phyloP scores from a whole-genome alignment of 2,888 invertebrate species.

The Amiota minor region DNA sequence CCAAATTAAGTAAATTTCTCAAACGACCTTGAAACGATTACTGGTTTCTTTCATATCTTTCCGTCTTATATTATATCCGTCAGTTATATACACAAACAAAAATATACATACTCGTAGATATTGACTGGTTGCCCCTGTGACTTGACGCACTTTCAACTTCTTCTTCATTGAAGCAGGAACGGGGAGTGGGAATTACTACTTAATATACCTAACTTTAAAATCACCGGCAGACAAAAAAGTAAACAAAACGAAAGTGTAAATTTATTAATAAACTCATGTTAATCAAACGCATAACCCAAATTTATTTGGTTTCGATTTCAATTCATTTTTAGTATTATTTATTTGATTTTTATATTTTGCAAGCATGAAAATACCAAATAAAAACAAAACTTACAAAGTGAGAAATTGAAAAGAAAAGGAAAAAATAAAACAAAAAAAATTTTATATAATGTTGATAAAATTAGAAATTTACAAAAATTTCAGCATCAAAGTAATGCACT shows the following conservation, averaged over 20 bases:
- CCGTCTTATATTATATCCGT: not conserved
- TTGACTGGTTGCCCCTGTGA: slow-evolving; percentile 16
- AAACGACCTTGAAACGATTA: slow-evolving; percentile 64
- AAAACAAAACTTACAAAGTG: not conserved
- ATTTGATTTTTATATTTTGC: slow-evolving; percentile 8
- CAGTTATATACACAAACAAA: not conserved
- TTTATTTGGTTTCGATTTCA: not conserved
- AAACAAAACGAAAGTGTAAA: slow-evolving; percentile 17
- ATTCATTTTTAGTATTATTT: not conserved
- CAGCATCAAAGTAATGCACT: too few species aligned
- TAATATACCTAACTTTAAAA: too few species aligned
- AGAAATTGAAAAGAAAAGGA: not conserved
- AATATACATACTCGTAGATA: not conserved
- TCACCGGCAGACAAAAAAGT: not conserved
- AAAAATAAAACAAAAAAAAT: not conserved
- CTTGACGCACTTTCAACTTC: slow-evolving; percentile 4
- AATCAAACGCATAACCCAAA: slow-evolving; percentile 54
- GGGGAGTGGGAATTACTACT: too few species aligned
- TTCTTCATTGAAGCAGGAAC: not conserved
- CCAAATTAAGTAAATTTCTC: slow-evolving; percentile 45
- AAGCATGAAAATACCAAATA: slow-evolving; percentile 2
- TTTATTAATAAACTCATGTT: slow-evolving; percentile 60
- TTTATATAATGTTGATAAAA: too few species aligned
- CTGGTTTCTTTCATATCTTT: slow-evolving; percentile 52
- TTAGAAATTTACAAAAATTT: too few species aligned